Conservation (phyloP, 1,140 invertebrate species). For the Drosophila obscura region DNA sequence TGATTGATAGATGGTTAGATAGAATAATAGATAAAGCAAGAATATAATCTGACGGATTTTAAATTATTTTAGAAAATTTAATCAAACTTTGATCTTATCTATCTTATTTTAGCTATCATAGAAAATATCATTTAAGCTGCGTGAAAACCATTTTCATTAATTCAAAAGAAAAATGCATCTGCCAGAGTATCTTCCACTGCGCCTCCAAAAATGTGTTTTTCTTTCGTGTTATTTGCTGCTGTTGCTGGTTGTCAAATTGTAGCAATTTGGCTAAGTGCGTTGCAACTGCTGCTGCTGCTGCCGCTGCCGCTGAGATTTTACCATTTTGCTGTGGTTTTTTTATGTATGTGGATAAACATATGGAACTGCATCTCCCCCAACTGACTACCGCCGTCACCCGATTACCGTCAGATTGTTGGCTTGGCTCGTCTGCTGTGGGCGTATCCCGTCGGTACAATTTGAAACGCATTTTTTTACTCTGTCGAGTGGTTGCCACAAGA, state of each 20-base stretch:
- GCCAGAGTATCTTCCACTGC: too few relatives aligned
- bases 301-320: constrained; percentile 27
- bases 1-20: too few relatives aligned
- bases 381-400: background rate
- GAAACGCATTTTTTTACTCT: constrained; percentile 52
- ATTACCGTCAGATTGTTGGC: background rate
- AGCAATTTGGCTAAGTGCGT: constrained; percentile 68
- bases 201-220: background rate
- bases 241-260: constrained; percentile 59
- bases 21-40: too few relatives aligned
- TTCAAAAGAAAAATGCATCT: too few relatives aligned
- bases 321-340: too few relatives aligned
- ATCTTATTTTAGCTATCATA: too few relatives aligned
- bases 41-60: too few relatives aligned
- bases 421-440: constrained; percentile 43
- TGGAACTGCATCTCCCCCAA: constrained; percentile 21
- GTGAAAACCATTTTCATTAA: too few relatives aligned
- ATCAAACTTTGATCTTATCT: too few relatives aligned
- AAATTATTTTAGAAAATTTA: too few relatives aligned
- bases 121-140: too few relatives aligned
- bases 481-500: constrained; percentile 55
- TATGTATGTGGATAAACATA: constrained; percentile 10
- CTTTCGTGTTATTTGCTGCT: constrained; percentile 32
- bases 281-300: constrained; percentile 40
- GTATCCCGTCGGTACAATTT: constrained; percentile 45